Conservation (phyloP, 2,888 invertebrate species). For the Leucania comma region DNA sequence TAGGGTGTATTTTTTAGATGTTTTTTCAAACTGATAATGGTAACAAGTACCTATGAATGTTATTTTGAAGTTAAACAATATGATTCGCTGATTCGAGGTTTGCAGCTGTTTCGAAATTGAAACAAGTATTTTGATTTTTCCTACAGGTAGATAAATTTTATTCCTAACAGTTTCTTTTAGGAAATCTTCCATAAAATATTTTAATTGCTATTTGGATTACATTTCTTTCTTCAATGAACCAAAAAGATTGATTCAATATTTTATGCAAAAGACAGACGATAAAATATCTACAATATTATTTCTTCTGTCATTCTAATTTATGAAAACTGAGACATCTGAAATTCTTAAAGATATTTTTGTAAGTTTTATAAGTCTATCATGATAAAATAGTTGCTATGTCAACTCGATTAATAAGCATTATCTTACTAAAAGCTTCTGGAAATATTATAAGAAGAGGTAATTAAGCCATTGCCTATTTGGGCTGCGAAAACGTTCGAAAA, state of each 20-base stretch:
- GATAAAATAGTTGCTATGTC: neutral
- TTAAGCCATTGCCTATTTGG: no score
- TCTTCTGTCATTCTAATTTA: neutral
- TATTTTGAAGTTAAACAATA: constrained; percentile 27
- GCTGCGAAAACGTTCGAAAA: no score
- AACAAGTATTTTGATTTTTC: neutral
- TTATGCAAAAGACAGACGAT: neutral
- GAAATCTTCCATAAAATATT: constrained; percentile 20
- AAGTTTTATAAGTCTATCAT: neutral
- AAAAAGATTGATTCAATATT: constrained; percentile 22
- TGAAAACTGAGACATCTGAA: neutral
- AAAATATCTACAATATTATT: neutral
- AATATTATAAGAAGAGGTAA: constrained; percentile 3
- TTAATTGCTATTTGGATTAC: constrained; percentile 24
- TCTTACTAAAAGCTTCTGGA: neutral
- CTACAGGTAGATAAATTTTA: neutral
- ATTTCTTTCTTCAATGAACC: constrained; percentile 12
- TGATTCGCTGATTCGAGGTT: neutral
- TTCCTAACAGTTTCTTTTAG: neutral
- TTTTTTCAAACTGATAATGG: constrained; percentile 18
- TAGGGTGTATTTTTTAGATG: constrained; percentile 35
- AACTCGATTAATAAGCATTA: constrained; percentile 11
- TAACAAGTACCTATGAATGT: constrained; percentile 19
- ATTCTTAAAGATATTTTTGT: neutral
- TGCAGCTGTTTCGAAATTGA: constrained; percentile 2